Evolutionary conservation across 2,797 vertebrate genomes (phyloP), one percentile per base, ranked within the genome.

Genomic region (Novumbra hubbsi): DNA sequence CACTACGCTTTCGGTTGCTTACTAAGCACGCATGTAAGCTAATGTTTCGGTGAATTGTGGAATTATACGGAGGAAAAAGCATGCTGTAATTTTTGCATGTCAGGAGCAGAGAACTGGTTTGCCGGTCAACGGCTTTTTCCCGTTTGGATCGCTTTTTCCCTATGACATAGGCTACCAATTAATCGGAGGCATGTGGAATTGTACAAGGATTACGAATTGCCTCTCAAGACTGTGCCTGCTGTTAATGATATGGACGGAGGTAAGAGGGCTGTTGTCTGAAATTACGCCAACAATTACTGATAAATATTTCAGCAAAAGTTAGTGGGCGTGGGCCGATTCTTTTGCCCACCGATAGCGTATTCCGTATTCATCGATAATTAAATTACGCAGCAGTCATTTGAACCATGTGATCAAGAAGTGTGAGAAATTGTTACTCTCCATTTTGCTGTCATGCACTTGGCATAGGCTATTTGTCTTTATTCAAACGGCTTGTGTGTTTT

Each of bases 101-200:
- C 91, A 89, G 92, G 81, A 90, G 90, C 86, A 87, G 88, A 92
- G 92, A 88, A 92, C 86, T 80, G 86, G 83, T 87, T 90, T 89
- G 93, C 91, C 91, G 91, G 78, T 91, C 86, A 87, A 91, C 91
- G 94, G 91, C 93, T 90, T 87, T 86, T 88, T 91, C 84, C 92
- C 87, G 85, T 86, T 88, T 87, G 84, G 73, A 83, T 84, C 85
- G 88, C 74, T 76, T 86, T 85, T 81, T 82, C 28, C 83, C 78
- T 80, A 88, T 91, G 89, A 85, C 83, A 83, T 45, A 45, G 41
- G 41, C 41, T 90, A 88, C 87, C 91, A 87, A 92, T 91, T 93
- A 91, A 93, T 88, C 92, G 85, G 92, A 93, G 95, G 94, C 94
- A 96, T 96, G 95, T 92, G 91, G 95, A 92, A 92, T 83, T 87